Conservation (phyloP, 2,888 invertebrate genomes). For the Sinodicranocentrus sp. region DNA sequence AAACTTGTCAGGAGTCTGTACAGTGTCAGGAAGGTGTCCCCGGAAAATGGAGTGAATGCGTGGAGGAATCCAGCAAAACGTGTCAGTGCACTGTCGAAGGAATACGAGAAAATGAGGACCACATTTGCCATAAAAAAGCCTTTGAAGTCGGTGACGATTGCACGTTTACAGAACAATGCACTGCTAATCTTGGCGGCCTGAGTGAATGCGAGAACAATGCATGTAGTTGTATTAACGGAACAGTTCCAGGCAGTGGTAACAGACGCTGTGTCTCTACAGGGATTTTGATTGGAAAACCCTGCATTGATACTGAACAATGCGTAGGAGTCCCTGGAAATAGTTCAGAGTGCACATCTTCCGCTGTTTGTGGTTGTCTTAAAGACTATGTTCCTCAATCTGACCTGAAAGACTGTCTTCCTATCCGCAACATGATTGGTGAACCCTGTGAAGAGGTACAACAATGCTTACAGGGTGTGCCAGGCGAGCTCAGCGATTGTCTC, state of each 20-base stretch:
- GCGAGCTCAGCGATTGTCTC: background rate
- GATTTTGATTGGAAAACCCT: background rate
- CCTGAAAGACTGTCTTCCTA: background rate
- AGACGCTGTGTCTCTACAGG: background rate
- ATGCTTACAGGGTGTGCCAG: constrained; percentile 8
- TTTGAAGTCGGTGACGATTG: background rate
- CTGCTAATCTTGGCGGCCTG: background rate
- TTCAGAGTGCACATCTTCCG: background rate
- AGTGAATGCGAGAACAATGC: background rate
- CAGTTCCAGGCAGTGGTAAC: background rate
- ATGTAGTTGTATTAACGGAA: background rate
- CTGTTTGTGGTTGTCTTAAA: background rate
- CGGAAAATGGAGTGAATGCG: constrained; percentile 3
- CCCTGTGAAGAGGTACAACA: background rate
- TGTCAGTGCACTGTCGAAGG: background rate
- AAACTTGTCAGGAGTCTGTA: background rate
- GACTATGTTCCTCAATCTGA: background rate
- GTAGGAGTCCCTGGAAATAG: background rate
- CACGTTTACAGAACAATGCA: background rate
- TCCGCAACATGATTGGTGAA: background rate
- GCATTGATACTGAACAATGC: background rate
- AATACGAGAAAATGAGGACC: too few species aligned
- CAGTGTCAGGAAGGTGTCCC: constrained; percentile 9
- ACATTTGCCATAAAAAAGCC: background rate
- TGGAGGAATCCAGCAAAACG: background rate